phyloP scores from a whole-genome alignment of 2,113 vertebrate genomes.

The Pyrgilauda ruficollis region DNA sequence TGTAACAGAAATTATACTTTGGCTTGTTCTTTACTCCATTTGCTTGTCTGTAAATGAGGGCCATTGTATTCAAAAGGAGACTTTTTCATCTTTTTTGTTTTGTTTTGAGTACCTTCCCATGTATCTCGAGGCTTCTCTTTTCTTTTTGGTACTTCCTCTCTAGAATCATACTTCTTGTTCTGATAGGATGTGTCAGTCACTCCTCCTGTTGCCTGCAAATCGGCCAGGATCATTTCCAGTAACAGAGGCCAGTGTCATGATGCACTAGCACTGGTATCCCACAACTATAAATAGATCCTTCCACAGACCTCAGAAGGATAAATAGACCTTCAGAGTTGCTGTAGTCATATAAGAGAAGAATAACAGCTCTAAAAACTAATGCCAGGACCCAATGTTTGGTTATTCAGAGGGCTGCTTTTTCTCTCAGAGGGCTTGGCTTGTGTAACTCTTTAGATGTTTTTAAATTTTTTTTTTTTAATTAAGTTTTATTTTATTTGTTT shows the following conservation, averaged over 20 bases:
- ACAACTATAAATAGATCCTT: slow-evolving; percentile 57
- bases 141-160: background rate
- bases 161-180: background rate
- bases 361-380: background rate
- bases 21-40: background rate
- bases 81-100: background rate
- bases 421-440: slow-evolving; percentile 3
- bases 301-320: background rate
- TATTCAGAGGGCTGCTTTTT: slow-evolving; percentile 19
- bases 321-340: background rate
- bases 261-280: background rate
- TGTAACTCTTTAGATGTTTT: background rate
- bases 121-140: background rate
- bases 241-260: background rate
- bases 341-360: background rate
- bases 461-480: background rate
- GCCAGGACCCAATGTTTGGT: background rate
- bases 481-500: background rate
- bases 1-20: background rate
- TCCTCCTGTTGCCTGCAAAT: background rate
- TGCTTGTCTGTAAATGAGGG: background rate
- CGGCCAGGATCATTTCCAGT: slow-evolving; percentile 36
- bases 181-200: background rate
- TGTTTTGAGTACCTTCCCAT: background rate
- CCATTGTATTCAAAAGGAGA: background rate